These are phyloP conservation scores for Stylophora pistillata DNA, from an alignment of 64 coral and sea anemone genomes.

Conservation along the genomic window DNA sequence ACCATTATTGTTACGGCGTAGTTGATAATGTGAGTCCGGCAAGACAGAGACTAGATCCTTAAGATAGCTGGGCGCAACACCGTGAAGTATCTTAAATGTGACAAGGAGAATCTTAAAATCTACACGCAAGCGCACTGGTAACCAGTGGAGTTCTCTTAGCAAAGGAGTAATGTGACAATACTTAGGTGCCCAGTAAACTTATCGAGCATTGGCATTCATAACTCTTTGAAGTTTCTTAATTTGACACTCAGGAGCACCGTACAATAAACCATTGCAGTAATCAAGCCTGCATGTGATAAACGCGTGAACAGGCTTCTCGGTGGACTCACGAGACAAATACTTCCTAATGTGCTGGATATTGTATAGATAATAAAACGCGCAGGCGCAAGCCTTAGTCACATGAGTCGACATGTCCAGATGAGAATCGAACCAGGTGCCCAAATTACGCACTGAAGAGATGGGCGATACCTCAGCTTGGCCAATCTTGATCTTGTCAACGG, in stretches of 20 bases:
- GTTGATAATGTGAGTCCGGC: constrained; percentile 44
- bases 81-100: constrained; percentile 49
- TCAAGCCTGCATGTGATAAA: constrained; percentile 35
- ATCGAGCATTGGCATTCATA: constrained; percentile 35
- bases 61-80: constrained; percentile 53
- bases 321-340: constrained; percentile 34
- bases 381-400: constrained; percentile 25
- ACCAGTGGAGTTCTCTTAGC: constrained; percentile 57
- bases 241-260: constrained; percentile 25
- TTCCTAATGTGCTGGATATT: constrained; percentile 37
- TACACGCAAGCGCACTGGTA: constrained; percentile 49
- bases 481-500: constrained; percentile 24
- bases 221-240: constrained; percentile 47
- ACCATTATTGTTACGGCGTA: constrained; percentile 61
- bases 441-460: constrained; percentile 12
- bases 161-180: constrained; percentile 60
- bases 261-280: constrained; percentile 41
- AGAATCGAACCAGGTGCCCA: constrained; percentile 29
- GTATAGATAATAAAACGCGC: constrained; percentile 36
- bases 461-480: constrained; percentile 29
- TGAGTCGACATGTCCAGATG: constrained; percentile 43
- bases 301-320: constrained; percentile 23
- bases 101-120: constrained; percentile 59
- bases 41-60: constrained; percentile 35
- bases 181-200: constrained; percentile 38